These are phyloP conservation scores for Vollenhovia emeryi DNA, from an alignment of 1,140 invertebrate genomes.

Conservation along the genomic window DNA sequence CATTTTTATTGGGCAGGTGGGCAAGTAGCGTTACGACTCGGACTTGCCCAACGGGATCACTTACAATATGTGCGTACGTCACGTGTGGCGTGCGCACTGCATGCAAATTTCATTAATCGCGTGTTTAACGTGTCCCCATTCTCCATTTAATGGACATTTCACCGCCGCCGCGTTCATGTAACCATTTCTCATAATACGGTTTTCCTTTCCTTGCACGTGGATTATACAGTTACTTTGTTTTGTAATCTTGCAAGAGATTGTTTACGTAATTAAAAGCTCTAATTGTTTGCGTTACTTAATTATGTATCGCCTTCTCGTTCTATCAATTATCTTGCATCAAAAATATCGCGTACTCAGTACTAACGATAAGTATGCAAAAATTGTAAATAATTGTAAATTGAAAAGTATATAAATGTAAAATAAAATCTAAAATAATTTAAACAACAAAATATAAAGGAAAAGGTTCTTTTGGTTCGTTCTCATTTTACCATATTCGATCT, in stretches of 20 bases:
- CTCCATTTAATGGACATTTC: conserved; percentile 56
- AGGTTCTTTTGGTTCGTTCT: not conserved
- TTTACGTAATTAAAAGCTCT: not conserved
- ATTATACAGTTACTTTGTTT: conserved; percentile 11
- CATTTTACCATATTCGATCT: too few relatives aligned
- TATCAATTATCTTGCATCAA: not conserved
- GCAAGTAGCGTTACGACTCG: not conserved
- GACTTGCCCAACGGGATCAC: conserved; percentile 9
- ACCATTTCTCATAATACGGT: conserved; percentile 13
- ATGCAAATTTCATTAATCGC: conserved; percentile 55
- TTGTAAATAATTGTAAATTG: not conserved
- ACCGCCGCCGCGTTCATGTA: conserved; percentile 10
- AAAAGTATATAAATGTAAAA: not conserved
- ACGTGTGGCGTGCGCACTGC: conserved; percentile 5
- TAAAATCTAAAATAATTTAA: not conserved
- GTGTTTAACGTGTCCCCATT: conserved; percentile 40
- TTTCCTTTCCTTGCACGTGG: conserved; percentile 1
- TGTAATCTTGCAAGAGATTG: not conserved
- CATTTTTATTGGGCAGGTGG: conserved; percentile 19
- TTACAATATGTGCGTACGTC: conserved; percentile 1
- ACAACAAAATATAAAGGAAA: not conserved
- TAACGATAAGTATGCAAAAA: not conserved
- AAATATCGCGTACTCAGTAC: not conserved
- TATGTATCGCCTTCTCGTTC: not conserved
- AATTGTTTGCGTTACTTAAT: not conserved